A percentile compares a stretch with the other conserved stretches of the same genome.
Conservation (phyloP, 2,888 invertebrate genomes). For the Fragum sueziense region DNA sequence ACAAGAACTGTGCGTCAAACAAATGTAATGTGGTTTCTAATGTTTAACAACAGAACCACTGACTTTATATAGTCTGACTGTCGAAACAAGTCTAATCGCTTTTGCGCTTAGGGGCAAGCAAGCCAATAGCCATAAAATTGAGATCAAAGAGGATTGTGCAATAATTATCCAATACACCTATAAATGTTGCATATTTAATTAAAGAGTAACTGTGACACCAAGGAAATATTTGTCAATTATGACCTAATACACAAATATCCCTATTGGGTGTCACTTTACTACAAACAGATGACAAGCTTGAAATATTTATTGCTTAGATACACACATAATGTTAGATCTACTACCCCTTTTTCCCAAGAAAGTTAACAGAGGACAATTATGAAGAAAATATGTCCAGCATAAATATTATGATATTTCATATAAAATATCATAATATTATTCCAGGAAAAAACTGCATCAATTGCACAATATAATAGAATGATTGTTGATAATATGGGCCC, state of each 20-base stretch:
- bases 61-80: not conserved
- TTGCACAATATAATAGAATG: constrained; percentile 9
- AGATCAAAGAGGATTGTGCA: not conserved
- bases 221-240: not conserved
- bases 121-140: constrained; percentile 2
- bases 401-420: not conserved
- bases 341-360: not conserved
- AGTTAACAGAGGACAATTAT: not conserved
- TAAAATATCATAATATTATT: constrained; percentile 1
- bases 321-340: not conserved
- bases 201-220: no score
- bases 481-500: no score
- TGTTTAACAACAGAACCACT: not conserved
- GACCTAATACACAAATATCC: not conserved
- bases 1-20: not conserved
- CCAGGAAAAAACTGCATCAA: constrained; percentile 5
- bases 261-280: not conserved
- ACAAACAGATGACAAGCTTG: not conserved
- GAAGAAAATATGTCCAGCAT: not conserved
- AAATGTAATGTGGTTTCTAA: not conserved
- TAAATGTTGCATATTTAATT: not conserved
- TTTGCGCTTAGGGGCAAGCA: not conserved
- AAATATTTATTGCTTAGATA: not conserved
- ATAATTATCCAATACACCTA: not conserved
- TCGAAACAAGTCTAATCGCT: not conserved